Conservation (phyloP, 35 echinoderm and acorn worm genomes). For the Anneissia japonica region DNA sequence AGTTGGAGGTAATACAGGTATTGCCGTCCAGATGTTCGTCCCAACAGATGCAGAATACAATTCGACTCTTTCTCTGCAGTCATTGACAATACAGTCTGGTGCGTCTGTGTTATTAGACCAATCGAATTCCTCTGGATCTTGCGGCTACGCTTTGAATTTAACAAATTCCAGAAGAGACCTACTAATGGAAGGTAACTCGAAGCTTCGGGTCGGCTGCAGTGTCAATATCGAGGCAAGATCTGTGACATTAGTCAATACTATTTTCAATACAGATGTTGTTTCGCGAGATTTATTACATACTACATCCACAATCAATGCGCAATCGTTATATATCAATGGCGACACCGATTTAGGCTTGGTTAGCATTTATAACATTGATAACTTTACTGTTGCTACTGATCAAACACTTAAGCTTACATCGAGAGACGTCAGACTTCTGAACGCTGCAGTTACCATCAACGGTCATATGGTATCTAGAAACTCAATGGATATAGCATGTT, state of each 20-base stretch:
- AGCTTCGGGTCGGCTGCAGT: conserved; percentile 39
- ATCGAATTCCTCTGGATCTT: conserved; percentile 16
- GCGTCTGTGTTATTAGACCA: conserved; percentile 35
- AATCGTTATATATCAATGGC: conserved; percentile 33
- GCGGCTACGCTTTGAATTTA: conserved; percentile 61
- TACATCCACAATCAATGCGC: conserved; percentile 18
- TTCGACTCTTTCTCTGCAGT: conserved; percentile 15
- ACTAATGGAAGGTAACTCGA: conserved; percentile 35
- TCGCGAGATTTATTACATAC: not conserved
- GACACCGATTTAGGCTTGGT: conserved; percentile 29
- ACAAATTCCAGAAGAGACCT: not conserved
- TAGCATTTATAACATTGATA: conserved; percentile 3
- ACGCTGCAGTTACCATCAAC: conserved; percentile 4
- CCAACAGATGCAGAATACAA: not conserved
- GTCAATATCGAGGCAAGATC: conserved; percentile 9
- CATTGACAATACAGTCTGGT: conserved; percentile 31
- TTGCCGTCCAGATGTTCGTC: conserved; percentile 29
- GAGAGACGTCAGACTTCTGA: conserved; percentile 14
- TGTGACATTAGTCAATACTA: conserved; percentile 23
- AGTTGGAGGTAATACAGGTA: conserved; percentile 11
- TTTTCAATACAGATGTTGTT: conserved; percentile 34
- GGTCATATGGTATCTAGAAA: conserved; percentile 35
- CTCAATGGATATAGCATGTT: conserved; percentile 26
- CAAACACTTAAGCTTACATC: conserved; percentile 25
- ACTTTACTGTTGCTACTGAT: not conserved